Percentiles rank a stretch among this genome's conserved stretches.
Conservation (phyloP, 2,888 invertebrate genomes). For the Eupithecia subumbrata region DNA sequence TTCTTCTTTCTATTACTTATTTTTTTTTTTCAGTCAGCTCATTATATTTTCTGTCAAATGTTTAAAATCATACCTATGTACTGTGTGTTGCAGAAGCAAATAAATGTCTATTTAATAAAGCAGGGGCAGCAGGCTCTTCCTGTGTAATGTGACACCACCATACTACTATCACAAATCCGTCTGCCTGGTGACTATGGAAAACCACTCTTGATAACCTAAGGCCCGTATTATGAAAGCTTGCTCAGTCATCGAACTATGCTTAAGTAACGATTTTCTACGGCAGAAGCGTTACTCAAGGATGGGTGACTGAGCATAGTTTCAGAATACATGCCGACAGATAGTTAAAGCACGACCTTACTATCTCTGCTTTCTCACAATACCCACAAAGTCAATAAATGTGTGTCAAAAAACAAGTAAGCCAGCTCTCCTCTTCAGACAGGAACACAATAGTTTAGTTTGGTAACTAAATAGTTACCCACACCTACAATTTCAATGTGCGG, state of each 20-base stretch:
- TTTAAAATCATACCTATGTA: no score
- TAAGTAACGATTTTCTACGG: no score
- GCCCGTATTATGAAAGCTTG: no score
- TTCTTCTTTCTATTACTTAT: no score
- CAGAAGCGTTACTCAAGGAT: no score
- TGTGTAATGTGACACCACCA: not conserved
- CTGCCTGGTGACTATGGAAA: not conserved
- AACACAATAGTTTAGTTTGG: not conserved
- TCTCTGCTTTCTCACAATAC: not conserved
- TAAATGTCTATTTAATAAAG: no score
- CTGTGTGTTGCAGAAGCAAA: no score
- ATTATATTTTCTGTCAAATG: no score
- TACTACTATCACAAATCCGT: not conserved
- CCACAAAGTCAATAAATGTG: not conserved
- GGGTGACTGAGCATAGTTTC: no score
- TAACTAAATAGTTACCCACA: not conserved
- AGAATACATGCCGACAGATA: not conserved
- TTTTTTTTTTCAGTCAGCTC: no score
- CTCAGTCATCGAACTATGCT: no score
- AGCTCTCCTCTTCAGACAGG: not conserved
- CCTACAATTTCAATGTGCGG: conserved; percentile 2
- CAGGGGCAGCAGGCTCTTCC: not conserved
- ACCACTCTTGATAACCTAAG: not conserved
- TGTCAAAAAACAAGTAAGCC: not conserved
- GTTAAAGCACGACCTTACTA: not conserved